Conservation (phyloP, 2,888 invertebrate species). For the Phrixothrix hirtus region DNA sequence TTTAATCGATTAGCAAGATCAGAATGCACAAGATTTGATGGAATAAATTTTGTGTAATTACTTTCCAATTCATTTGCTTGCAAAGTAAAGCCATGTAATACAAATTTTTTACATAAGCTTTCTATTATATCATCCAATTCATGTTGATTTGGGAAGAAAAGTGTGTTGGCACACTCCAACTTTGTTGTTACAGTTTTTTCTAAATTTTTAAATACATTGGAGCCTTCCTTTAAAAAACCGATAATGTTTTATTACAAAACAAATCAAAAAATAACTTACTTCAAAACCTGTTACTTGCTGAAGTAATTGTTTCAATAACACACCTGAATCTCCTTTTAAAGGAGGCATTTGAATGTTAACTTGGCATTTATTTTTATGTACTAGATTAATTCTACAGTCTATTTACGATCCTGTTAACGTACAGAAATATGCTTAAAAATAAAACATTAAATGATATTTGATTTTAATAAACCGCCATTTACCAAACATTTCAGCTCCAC, state of each 20-base stretch:
- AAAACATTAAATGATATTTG: no score
- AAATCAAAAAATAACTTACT: slow-evolving; percentile 34
- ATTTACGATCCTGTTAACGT: no score
- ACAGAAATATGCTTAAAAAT: no score
- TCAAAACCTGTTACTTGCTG: slow-evolving; percentile 29
- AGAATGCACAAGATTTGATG: slow-evolving; percentile 36
- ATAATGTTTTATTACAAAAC: slow-evolving; percentile 23
- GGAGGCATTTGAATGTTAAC: no score
- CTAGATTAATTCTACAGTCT: no score
- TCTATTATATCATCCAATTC: slow-evolving; percentile 46
- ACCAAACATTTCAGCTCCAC: no score
- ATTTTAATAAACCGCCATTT: no score
- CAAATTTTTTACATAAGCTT: slow-evolving; percentile 50
- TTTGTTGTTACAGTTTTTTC: slow-evolving; percentile 42
- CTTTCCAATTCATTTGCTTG: slow-evolving; percentile 45
- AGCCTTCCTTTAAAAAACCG: slow-evolving; percentile 10
- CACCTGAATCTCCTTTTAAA: no score
- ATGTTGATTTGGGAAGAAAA: slow-evolving; percentile 46
- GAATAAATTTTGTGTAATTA: slow-evolving; percentile 44
- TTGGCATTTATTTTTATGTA: no score
- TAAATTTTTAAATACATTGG: slow-evolving; percentile 33
- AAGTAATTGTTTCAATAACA: slow-evolving; percentile 1
- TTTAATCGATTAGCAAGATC: slow-evolving; percentile 43
- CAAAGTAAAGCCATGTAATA: slow-evolving; percentile 48
- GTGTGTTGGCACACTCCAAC: slow-evolving; percentile 45